These are phyloP conservation scores for Macrocentrus cingulum DNA, from an alignment of 1,140 invertebrate species.

Conservation along the genomic window DNA sequence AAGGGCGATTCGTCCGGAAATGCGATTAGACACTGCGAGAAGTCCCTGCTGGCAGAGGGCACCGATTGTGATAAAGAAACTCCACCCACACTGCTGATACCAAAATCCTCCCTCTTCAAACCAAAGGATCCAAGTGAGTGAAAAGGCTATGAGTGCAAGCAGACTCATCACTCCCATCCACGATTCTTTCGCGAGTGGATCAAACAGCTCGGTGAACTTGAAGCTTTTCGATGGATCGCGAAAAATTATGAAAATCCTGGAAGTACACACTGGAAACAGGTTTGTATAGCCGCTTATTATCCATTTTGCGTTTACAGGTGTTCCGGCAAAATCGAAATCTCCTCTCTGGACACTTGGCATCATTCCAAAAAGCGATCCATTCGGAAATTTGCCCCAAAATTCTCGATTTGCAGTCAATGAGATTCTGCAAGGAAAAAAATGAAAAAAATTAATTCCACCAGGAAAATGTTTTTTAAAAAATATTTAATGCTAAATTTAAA, in stretches of 20 bases:
- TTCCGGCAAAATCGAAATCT: conserved; percentile 7
- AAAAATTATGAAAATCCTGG: conserved; percentile 41
- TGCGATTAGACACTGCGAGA: conserved; percentile 28
- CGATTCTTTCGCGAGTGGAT: conserved; percentile 32
- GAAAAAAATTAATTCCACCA: no score
- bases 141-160: conserved; percentile 23
- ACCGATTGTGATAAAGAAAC: conserved; percentile 33
- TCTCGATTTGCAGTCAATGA: conserved; percentile 5
- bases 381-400: conserved; percentile 10
- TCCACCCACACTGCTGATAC: conserved; percentile 25
- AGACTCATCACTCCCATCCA: conserved; percentile 34
- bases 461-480: no score
- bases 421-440: no score
- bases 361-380: conserved; percentile 15
- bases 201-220: conserved; percentile 37
- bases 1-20: conserved; percentile 37
- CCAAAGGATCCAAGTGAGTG: conserved; percentile 34
- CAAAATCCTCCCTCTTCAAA: conserved; percentile 27
- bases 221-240: conserved; percentile 34
- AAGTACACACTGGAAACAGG: background rate
- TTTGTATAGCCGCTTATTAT: background rate
- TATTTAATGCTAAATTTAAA: no score
- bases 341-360: conserved; percentile 9
- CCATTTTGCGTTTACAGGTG: conserved; percentile 12
- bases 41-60: conserved; percentile 43